A percentile compares a stretch with the other conserved stretches of the same genome.
Conservation (phyloP, 30 jellyfish, hydroid and myxozoan species). For the Aurelia aurita complex sp. Pacific region DNA sequence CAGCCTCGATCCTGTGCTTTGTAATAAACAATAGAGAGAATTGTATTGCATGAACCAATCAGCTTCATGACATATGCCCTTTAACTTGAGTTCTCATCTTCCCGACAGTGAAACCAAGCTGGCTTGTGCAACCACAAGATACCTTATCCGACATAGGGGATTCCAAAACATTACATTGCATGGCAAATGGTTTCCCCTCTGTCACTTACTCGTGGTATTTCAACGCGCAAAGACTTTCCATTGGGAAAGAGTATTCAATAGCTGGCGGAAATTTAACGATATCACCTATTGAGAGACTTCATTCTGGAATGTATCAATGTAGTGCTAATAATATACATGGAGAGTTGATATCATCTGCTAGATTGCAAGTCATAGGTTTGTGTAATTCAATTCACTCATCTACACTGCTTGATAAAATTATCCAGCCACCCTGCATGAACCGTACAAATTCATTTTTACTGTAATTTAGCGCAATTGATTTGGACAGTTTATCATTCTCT, state of each 20-base stretch:
- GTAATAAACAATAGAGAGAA: too few relatives aligned
- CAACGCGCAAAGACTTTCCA: constrained; percentile 62
- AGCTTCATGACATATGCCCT: too few relatives aligned
- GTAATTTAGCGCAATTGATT: too few relatives aligned
- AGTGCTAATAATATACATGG: constrained; percentile 85
- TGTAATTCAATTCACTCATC: too few relatives aligned
- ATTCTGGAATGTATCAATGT: constrained; percentile 95
- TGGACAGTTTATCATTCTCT: too few relatives aligned
- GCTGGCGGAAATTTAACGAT: constrained; percentile 87
- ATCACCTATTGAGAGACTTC: constrained; percentile 38
- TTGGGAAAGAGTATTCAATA: constrained; percentile 53
- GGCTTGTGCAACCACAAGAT: constrained; percentile 66
- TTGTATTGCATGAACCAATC: too few relatives aligned
- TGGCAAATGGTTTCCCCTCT: constrained; percentile 79
- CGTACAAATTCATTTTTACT: too few relatives aligned
- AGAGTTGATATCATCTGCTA: constrained; percentile 57
- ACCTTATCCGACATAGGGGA: constrained; percentile 58
- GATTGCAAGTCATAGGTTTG: constrained; percentile 85
- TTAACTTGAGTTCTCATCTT: too few relatives aligned
- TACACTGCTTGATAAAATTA: too few relatives aligned
- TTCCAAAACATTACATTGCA: constrained; percentile 63
- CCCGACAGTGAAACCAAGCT: constrained; percentile 40
- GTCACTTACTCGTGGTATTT: constrained; percentile 80
- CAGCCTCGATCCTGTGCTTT: too few relatives aligned
- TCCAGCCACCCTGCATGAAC: too few relatives aligned